phyloP scores from a whole-genome alignment of 2,888 invertebrate genomes.

The Allacma fusca region DNA sequence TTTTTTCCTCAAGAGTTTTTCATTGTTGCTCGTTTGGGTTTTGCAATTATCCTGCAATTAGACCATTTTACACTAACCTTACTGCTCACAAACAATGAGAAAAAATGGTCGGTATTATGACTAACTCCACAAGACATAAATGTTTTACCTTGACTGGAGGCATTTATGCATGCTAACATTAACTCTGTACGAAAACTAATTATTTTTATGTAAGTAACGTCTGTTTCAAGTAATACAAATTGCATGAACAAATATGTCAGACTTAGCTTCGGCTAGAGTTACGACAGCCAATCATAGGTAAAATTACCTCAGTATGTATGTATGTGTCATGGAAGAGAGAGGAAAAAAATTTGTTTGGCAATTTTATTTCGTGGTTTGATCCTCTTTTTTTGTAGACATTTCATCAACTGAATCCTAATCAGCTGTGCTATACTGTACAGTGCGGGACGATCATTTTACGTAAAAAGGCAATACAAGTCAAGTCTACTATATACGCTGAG shows the following conservation, averaged over 20 bases:
- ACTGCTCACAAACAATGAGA: background rate
- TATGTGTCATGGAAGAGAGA: no score
- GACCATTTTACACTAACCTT: background rate
- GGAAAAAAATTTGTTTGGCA: background rate
- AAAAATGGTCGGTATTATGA: background rate
- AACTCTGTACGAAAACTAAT: background rate
- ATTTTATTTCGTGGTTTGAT: background rate
- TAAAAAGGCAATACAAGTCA: background rate
- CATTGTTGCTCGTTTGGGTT: background rate
- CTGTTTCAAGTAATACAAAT: no score
- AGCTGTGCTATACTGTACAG: no score
- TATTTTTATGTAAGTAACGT: no score
- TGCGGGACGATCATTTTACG: background rate
- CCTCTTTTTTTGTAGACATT: background rate
- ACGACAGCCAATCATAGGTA: no score
- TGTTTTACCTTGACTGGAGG: constrained; percentile 14
- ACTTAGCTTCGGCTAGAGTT: no score
- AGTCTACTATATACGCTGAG: background rate
- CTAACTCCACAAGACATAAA: background rate
- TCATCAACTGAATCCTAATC: no score
- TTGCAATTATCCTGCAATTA: background rate
- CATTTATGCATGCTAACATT: constrained; percentile 7
- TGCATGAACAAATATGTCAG: no score
- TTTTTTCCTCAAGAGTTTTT: background rate
- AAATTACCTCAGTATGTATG: background rate